Base-by-base conservation (phyloP, 2,888 invertebrate species). In the Nesidiocoris tenuis region DNA sequence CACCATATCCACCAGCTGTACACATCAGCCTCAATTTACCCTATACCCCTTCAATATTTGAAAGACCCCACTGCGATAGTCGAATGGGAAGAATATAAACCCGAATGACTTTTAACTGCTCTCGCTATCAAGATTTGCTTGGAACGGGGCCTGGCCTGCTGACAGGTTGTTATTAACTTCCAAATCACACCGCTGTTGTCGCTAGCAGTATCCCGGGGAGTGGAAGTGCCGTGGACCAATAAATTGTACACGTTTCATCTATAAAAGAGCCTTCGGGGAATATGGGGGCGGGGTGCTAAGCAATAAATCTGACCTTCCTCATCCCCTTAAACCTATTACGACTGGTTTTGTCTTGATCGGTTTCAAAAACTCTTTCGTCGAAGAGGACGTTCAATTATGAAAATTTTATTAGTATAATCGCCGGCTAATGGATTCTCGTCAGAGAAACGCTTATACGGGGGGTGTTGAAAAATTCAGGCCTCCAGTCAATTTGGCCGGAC, bases 331-430 rank as follows among this genome's bases (percentile, higher is more conserved):
- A 67, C 39, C 67, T 55, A 67, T 67, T 67, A 56, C 21, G 56
- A 67, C 67, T 67, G 67, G 67, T 67, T 67, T 56, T 25, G 65
- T 24, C 16, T 21, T 67, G 67, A 56, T 56, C 56, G 12, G 56
- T 67, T 67, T 67, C 55, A 56, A 56, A 56, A 56, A 67, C 21
- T 56, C 39, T 39, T 39, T 39, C 39, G 39, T 67, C 67, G 66
- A 66, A 7, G 66, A 67, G 55, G 70, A 59, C 70, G 70, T 70
- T 70, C 70, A 70, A 70, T 70, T 70, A 70, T 70, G 70, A 70
- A 59, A 57, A 70, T 70, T 57, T 70, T 70, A 70, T 70, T 70
- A 59, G 70, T 67, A 24, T 57, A 59, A 70, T 54, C 23, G 54
- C 19, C 18, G 70, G 59, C 25, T 70, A 70, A 70, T 70, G 70